phyloP scores from a whole-genome alignment of 2,797 vertebrate genomes.

The Falco columbarius region DNA sequence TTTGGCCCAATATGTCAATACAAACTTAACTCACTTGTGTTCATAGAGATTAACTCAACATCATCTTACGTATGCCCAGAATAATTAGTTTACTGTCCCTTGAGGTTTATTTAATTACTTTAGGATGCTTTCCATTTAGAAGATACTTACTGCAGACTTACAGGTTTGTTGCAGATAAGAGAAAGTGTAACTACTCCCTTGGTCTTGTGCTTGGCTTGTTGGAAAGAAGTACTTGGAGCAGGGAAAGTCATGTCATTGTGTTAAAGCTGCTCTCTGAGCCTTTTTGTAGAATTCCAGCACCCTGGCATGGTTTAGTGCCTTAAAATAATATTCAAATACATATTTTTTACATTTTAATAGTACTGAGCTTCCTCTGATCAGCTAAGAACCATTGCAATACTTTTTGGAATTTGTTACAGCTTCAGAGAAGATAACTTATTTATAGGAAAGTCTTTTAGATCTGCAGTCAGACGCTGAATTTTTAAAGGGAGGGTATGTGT shows the following conservation, averaged over 20 bases:
- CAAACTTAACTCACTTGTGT: conserved; percentile 45
- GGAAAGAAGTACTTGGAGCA: not conserved
- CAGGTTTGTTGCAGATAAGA: conserved; percentile 30
- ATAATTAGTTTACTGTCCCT: conserved; percentile 60
- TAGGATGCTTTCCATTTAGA: conserved; percentile 49
- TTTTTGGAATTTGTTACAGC: conserved; percentile 52
- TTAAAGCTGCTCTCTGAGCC: not conserved
- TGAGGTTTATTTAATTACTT: conserved; percentile 59
- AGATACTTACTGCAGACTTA: conserved; percentile 16
- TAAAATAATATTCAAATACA: not conserved
- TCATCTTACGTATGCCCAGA: conserved; percentile 44
- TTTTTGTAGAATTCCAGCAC: not conserved
- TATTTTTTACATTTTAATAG: not conserved
- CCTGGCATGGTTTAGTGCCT: not conserved
- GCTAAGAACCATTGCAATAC: not conserved
- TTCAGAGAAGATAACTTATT: conserved; percentile 71
- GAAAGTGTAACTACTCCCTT: not conserved
- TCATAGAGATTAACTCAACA: conserved; percentile 52
- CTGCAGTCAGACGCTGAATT: conserved; percentile 69
- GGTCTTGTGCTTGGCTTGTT: not conserved
- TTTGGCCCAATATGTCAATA: conserved; percentile 55
- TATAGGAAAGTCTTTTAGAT: conserved; percentile 67
- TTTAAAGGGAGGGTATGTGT: conserved; percentile 71
- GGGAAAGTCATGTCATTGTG: not conserved
- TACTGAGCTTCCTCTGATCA: not conserved